A percentile compares a stretch with the other conserved stretches of the same genome.
phyloP scores from a whole-genome alignment of 1,140 invertebrate genomes.

The Helicoverpa armigera region DNA sequence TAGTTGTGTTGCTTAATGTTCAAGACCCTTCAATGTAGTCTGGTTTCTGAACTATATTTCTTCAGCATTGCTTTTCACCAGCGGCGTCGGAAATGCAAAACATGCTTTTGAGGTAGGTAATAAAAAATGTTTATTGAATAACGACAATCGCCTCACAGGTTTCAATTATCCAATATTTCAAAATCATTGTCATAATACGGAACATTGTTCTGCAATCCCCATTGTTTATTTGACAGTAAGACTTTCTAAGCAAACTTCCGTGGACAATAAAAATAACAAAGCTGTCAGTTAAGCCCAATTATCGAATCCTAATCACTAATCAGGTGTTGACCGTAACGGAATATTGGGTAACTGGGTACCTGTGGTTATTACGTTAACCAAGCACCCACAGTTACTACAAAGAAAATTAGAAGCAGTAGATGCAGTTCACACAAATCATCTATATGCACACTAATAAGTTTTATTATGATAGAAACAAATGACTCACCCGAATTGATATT shows the following conservation, averaged over 20 bases:
- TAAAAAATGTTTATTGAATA: neutral
- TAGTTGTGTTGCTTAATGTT: too few relatives aligned
- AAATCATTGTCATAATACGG: neutral
- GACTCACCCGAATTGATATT: too few relatives aligned
- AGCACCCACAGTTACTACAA: neutral
- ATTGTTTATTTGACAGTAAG: neutral
- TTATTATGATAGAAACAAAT: too few relatives aligned
- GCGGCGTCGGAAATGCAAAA: neutral
- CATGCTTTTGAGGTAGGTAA: too few relatives aligned
- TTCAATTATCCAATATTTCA: neutral
- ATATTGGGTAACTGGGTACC: slow-evolving; percentile 42
- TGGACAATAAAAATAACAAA: slow-evolving; percentile 28
- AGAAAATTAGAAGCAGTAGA: neutral
- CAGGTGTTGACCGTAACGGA: slow-evolving; percentile 48
- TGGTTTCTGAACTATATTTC: too few relatives aligned
- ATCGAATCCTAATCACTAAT: slow-evolving; percentile 33
- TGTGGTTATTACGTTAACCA: slow-evolving; percentile 23
- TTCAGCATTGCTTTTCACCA: neutral
- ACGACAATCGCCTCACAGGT: too few relatives aligned
- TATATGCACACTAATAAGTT: neutral
- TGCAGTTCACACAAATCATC: neutral
- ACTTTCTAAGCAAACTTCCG: slow-evolving; percentile 6
- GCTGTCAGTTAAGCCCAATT: slow-evolving; percentile 9
- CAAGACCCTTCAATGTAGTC: too few relatives aligned
- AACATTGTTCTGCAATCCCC: neutral